phyloP scores from a whole-genome alignment of 2,797 vertebrate genomes.

The Macroramphosus scolopax region DNA sequence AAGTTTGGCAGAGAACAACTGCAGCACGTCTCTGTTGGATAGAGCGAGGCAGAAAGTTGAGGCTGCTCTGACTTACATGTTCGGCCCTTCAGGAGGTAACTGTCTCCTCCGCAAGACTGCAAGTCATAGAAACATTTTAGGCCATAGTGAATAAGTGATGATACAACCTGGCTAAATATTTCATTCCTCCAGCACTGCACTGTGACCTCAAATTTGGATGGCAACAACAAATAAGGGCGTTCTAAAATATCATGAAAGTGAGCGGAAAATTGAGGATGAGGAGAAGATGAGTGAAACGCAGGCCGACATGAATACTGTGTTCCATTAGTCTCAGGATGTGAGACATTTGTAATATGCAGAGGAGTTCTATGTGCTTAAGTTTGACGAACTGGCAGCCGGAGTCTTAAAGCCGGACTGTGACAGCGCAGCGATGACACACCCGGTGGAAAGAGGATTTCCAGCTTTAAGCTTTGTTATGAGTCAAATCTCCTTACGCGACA shows the following conservation, averaged over 20 bases:
- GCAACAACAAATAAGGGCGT: slow-evolving; percentile 24
- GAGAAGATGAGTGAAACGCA: not conserved
- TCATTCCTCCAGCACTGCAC: slow-evolving; percentile 51
- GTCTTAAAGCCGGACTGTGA: no score
- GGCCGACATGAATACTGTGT: not conserved
- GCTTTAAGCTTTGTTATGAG: no score
- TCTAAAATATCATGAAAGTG: slow-evolving; percentile 35
- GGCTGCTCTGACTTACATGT: slow-evolving; percentile 48
- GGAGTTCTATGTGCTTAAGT: no score
- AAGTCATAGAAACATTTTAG: slow-evolving; percentile 63
- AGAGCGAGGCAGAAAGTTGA: slow-evolving; percentile 25
- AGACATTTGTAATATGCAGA: no score
- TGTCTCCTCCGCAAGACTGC: slow-evolving; percentile 46
- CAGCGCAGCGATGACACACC: no score
- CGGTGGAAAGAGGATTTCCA: no score
- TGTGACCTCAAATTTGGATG: slow-evolving; percentile 55
- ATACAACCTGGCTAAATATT: slow-evolving; percentile 63
- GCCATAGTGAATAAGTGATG: slow-evolving; percentile 70
- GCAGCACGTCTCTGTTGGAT: slow-evolving; percentile 41
- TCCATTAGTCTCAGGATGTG: no score
- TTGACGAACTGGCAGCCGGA: no score
- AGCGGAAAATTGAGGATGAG: slow-evolving; percentile 15
- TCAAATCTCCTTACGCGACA: no score
- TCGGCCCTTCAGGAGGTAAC: slow-evolving; percentile 47
- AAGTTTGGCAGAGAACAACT: slow-evolving; percentile 48